A percentile compares a stretch with the other conserved stretches of the same genome.
Conservation (phyloP, 2,113 vertebrate genomes). For the Scolopax mira region DNA sequence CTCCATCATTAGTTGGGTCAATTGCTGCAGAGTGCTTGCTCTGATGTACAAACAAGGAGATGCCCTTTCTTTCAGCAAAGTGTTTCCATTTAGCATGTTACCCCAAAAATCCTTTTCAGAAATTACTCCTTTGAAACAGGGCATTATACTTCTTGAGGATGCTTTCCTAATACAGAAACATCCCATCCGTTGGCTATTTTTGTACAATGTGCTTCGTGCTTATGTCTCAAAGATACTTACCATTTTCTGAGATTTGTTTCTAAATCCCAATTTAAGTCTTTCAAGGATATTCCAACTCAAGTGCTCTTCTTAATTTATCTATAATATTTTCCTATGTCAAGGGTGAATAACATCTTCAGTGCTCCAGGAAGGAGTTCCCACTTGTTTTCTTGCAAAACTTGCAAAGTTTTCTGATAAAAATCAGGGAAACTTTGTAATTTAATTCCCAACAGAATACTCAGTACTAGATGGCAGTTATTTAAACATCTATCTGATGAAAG, state of each 20-base stretch:
- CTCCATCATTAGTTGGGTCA: not conserved
- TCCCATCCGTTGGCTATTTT: not conserved
- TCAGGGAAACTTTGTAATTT: not conserved
- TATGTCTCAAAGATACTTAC: not conserved
- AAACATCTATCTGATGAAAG: not conserved
- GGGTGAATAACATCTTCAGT: not conserved
- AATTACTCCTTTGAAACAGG: not conserved
- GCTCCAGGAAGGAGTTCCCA: not conserved
- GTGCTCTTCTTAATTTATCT: not conserved
- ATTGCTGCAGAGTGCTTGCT: not conserved
- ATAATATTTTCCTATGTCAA: not conserved
- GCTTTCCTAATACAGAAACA: not conserved
- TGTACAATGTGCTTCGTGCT: not conserved
- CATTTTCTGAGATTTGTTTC: not conserved
- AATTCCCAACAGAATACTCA: not conserved
- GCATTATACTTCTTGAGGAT: not conserved
- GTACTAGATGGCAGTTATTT: not conserved
- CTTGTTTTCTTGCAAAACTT: not conserved
- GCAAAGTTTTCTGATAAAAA: constrained; percentile 1
- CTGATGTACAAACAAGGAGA: not conserved
- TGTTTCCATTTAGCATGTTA: not conserved
- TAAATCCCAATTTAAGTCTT: not conserved
- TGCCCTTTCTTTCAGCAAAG: not conserved
- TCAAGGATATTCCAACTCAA: not conserved
- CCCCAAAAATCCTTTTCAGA: not conserved